phyloP scores from a whole-genome alignment of 1,140 invertebrate genomes.

The Adelges cooleyi region DNA sequence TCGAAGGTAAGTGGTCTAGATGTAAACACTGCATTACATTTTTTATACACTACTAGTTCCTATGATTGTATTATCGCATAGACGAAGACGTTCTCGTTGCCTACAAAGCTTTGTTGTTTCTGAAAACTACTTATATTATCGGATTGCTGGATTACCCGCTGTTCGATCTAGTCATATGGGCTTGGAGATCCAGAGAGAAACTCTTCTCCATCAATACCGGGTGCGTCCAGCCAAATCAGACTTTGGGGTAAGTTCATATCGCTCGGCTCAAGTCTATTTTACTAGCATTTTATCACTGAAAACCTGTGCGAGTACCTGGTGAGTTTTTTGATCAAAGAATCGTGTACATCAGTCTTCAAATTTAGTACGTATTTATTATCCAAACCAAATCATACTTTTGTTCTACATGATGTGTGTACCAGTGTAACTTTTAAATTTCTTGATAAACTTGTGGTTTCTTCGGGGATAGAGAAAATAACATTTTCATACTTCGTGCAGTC shows the following conservation, averaged over 20 bases:
- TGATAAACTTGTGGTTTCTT: too few species aligned
- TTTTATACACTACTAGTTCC: neutral
- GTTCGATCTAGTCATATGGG: constrained; percentile 16
- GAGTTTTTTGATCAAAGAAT: too few species aligned
- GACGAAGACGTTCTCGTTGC: neutral
- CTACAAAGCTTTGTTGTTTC: neutral
- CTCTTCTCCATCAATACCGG: neutral
- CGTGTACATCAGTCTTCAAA: too few species aligned
- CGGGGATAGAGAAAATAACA: too few species aligned
- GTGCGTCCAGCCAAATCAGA: neutral
- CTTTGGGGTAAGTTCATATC: neutral
- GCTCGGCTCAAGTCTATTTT: too few species aligned
- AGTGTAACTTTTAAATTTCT: too few species aligned
- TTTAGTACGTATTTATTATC: too few species aligned
- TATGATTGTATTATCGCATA: neutral
- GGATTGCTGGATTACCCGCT: constrained; percentile 6
- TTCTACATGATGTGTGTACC: too few species aligned
- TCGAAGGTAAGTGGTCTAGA: neutral
- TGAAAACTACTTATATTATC: constrained; percentile 1
- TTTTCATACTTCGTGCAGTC: neutral
- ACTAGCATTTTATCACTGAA: too few species aligned
- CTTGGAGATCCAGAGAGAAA: constrained; percentile 14
- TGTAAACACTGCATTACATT: neutral
- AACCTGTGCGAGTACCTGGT: too few species aligned
- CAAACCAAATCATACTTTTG: too few species aligned